These are phyloP conservation scores for Pristionchus arcanus DNA, from an alignment of 2,888 invertebrate genomes.

Conservation along the genomic window DNA sequence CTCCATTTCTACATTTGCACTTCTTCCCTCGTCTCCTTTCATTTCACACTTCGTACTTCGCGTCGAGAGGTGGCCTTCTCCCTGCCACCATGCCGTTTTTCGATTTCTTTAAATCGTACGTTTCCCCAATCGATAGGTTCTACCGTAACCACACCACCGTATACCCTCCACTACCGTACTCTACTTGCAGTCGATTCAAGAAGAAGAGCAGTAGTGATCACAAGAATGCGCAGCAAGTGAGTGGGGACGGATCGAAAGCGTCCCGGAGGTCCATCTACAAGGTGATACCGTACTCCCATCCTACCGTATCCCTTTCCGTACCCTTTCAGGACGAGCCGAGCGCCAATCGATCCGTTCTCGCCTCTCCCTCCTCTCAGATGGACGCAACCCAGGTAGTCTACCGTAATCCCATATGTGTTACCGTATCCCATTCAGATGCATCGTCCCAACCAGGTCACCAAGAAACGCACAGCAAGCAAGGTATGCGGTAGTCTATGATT, in stretches of 20 bases:
- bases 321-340: slow-evolving; percentile 22
- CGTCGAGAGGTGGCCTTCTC: neutral
- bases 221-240: neutral
- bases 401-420: neutral
- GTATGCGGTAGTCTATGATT: neutral
- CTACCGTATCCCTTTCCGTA: neutral
- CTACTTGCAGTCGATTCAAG: neutral
- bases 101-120: slow-evolving; percentile 39
- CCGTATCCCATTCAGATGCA: neutral
- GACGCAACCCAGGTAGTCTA: slow-evolving; percentile 19
- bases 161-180: neutral
- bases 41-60: neutral
- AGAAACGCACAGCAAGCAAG: slow-evolving; percentile 17
- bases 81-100: slow-evolving; percentile 26
- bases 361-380: slow-evolving; percentile 19
- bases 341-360: neutral
- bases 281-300: neutral
- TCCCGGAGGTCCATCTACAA: slow-evolving; percentile 5
- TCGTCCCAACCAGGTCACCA: neutral
- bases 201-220: neutral
- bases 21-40: neutral
- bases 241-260: slow-evolving; percentile 10
- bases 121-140: neutral
- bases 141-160: neutral
- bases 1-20: neutral